Conservation (phyloP, 2,113 vertebrate genomes). For the Indri indri region DNA sequence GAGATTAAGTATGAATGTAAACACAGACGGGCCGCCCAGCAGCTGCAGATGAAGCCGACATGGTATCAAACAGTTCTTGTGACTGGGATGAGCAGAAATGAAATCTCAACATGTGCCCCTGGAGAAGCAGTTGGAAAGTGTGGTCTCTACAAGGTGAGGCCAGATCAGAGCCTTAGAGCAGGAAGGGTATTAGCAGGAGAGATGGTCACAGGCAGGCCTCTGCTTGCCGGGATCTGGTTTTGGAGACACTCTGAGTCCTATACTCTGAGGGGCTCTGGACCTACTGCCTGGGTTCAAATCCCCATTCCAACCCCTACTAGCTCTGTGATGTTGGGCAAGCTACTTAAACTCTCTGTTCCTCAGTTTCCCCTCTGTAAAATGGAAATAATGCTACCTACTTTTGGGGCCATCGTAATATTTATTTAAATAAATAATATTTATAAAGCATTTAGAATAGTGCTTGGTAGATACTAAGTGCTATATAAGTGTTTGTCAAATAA, state of each 20-base stretch:
- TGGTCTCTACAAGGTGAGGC: not conserved
- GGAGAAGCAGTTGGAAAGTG: not conserved
- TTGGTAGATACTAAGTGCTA: not conserved
- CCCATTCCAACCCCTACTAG: not conserved
- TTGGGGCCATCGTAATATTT: not conserved
- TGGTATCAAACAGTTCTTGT: rapidly evolving
- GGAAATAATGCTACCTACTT: not conserved
- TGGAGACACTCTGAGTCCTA: not conserved
- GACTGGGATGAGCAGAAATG: not conserved
- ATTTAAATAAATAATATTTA: not conserved
- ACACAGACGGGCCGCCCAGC: not conserved
- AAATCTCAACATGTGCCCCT: not conserved
- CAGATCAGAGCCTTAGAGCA: not conserved
- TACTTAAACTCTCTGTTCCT: not conserved
- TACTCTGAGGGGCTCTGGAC: not conserved
- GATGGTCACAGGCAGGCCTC: not conserved
- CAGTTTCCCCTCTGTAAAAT: not conserved
- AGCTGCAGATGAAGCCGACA: not conserved
- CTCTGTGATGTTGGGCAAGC: not conserved
- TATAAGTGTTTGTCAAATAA: not conserved
- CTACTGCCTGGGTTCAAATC: not conserved
- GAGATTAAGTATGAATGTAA: not conserved
- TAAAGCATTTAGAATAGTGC: not conserved
- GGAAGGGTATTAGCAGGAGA: not conserved
- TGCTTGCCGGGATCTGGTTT: not conserved